Evolutionary conservation across 2,113 vertebrate species (phyloP).

Genomic region (Labeo rohita): DNA sequence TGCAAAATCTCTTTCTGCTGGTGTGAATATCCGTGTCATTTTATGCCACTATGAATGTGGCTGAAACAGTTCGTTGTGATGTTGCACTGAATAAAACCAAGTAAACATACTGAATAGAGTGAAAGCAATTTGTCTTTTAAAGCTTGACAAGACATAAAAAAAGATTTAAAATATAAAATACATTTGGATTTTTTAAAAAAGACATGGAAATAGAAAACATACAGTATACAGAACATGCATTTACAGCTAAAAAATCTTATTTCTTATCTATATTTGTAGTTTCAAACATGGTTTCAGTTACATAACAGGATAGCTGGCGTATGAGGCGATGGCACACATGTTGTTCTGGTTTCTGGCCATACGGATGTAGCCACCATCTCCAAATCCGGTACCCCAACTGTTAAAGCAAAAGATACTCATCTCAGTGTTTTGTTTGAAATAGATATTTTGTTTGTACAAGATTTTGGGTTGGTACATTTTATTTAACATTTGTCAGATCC

Average conservation of each 20-base stretch:
- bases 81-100: conserved; percentile 82
- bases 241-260: background rate
- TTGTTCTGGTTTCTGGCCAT: conserved; percentile 76
- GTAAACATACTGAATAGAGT: conserved; percentile 54
- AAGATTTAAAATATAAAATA: background rate
- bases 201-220: background rate
- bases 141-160: background rate
- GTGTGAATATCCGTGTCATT: too few species aligned
- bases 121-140: conserved; percentile 22
- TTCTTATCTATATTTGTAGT: background rate
- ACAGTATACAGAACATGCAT: background rate
- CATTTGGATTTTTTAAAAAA: background rate
- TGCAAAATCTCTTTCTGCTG: too few species aligned
- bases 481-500: background rate
- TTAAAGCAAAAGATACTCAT: background rate
- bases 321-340: conserved; percentile 78
- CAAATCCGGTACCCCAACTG: conserved; percentile 74
- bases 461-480: background rate
- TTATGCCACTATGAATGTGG: too few species aligned
- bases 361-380: conserved; percentile 78
- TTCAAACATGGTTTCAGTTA: conserved; percentile 38
- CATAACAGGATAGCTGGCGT: conserved; percentile 70
- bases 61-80: conserved; percentile 84
- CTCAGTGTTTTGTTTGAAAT: background rate
- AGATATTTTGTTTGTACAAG: background rate